Base-by-base conservation (phyloP, 2,888 invertebrate species). In the Watsonalla binaria region DNA sequence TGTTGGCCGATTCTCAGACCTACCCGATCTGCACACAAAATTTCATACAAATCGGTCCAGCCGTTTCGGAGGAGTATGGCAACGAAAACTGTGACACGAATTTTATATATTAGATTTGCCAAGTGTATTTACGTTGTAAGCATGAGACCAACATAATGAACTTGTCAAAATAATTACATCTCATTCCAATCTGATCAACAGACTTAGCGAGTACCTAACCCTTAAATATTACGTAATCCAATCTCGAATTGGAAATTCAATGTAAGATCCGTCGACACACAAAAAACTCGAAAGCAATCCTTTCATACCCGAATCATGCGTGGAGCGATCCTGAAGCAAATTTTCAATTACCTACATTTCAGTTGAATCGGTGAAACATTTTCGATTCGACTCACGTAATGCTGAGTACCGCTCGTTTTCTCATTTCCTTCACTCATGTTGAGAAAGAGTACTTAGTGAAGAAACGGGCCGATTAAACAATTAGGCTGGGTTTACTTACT, bases 401-500 rank as follows among this genome's bases (percentile, higher is more conserved):
- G 52, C 56, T 51, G 54, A 54, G 60, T 53, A 53, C 53, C 57
- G 50, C 60, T 59, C 57, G 52, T 51, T 58, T 57, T 54, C 62
- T 63, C 66, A 66, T 64, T 63, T 56, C 58, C 58, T 56, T 51
- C 53, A 54, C 56, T 59, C 59, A 46, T 55, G 52, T 39, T 45
- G 51, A 55, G 57, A 55, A 45, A 45, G 13, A 14, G 46, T 51
- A 46, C 51, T 46, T 15, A 45, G 46, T 46, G 13, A 60, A 58
- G 53, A 55, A 51, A 48, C 51, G 52, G 35, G 55, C 56, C 57
- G 59, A 60, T 68, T 61, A 68, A 65, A 65, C 68, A 66, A 68
- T 68, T 68, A 60, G 51, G 53, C 53, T 51, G 51, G 60, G 66
- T 65, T 66, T 68, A 61, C 63, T 59, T 59, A 58, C 51, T 48